Percentiles rank a stretch among this genome's conserved stretches.
phyloP scores from a whole-genome alignment of 2,888 invertebrate species.

The Parnassius mnemosyne region DNA sequence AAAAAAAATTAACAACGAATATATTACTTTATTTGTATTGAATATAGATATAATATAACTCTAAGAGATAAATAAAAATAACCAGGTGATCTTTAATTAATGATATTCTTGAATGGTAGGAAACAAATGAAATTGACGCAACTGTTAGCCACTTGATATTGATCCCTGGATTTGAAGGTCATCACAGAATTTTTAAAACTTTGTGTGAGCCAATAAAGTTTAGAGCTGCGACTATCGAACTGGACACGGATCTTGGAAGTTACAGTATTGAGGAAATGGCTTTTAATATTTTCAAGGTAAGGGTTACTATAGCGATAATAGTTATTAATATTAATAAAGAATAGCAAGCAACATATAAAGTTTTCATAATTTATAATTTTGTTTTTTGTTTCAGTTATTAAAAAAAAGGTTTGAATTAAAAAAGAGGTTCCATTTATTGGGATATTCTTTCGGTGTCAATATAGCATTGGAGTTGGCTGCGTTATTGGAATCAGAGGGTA shows the following conservation, averaged over 20 bases:
- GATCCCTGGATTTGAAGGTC: slow-evolving; percentile 58
- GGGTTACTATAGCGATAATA: too few species aligned
- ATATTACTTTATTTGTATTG: too few species aligned
- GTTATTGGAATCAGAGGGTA: slow-evolving; percentile 26
- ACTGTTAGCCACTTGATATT: slow-evolving; percentile 43
- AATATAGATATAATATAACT: too few species aligned
- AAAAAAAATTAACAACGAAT: too few species aligned
- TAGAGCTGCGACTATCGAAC: slow-evolving; percentile 3
- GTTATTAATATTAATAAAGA: too few species aligned
- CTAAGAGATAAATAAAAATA: too few species aligned
- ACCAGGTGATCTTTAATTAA: too few species aligned
- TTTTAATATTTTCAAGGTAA: slow-evolving; percentile 9
- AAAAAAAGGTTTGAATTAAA: slow-evolving; percentile 38
- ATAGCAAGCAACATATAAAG: too few species aligned
- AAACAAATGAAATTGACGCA: slow-evolving; percentile 37
- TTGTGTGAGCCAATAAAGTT: slow-evolving; percentile 14
- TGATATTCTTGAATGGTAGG: not conserved
- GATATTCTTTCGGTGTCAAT: slow-evolving; percentile 51
- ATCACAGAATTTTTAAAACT: slow-evolving; percentile 40
- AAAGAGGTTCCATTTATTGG: slow-evolving; percentile 46
- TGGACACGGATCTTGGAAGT: not conserved
- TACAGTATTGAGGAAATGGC: slow-evolving; percentile 8
- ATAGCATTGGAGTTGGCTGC: slow-evolving; percentile 35
- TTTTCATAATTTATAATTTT: too few species aligned
- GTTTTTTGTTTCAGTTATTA: slow-evolving; percentile 23